A percentile compares a stretch with the other conserved stretches of the same genome.
Conservation (phyloP, 2,113 vertebrate species). For the Embiotoca jacksoni region DNA sequence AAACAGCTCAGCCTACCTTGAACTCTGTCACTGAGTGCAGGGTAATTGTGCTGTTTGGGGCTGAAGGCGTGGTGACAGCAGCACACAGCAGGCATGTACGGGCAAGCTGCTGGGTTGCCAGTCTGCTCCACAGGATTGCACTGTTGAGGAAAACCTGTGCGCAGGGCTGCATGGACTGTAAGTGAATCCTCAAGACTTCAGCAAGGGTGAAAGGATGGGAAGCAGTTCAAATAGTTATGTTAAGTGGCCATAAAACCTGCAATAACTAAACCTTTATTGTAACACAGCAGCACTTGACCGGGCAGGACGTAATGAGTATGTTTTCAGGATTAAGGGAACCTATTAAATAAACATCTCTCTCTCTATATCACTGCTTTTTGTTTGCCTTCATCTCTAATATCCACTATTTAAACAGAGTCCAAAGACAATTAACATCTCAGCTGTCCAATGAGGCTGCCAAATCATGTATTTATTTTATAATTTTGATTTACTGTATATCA, state of each 20-base stretch:
- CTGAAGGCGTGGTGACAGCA: slow-evolving; percentile 86
- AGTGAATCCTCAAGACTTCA: slow-evolving; percentile 12
- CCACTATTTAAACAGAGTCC: too few species aligned
- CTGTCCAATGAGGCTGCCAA: too few species aligned
- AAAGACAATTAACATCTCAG: too few species aligned
- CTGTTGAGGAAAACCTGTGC: slow-evolving; percentile 45
- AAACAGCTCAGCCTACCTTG: slow-evolving; percentile 54
- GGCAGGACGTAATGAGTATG: too few species aligned
- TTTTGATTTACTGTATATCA: too few species aligned
- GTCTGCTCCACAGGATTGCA: slow-evolving; percentile 78
- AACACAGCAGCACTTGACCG: neutral
- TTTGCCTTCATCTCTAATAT: too few species aligned
- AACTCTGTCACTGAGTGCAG: slow-evolving; percentile 69
- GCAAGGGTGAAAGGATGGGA: slow-evolving; percentile 24
- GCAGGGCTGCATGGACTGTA: slow-evolving; percentile 21
- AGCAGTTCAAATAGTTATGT: neutral
- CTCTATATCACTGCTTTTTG: too few species aligned
- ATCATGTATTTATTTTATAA: too few species aligned
- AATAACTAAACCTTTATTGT: neutral
- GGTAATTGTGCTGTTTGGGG: slow-evolving; percentile 75
- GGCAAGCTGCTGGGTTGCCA: slow-evolving; percentile 80
- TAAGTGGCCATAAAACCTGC: neutral
- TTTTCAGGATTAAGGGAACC: too few species aligned
- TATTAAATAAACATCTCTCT: too few species aligned
- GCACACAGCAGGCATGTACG: slow-evolving; percentile 77